Base-by-base conservation (phyloP, 2,888 invertebrate genomes). In the Drosophila barbarae region DNA sequence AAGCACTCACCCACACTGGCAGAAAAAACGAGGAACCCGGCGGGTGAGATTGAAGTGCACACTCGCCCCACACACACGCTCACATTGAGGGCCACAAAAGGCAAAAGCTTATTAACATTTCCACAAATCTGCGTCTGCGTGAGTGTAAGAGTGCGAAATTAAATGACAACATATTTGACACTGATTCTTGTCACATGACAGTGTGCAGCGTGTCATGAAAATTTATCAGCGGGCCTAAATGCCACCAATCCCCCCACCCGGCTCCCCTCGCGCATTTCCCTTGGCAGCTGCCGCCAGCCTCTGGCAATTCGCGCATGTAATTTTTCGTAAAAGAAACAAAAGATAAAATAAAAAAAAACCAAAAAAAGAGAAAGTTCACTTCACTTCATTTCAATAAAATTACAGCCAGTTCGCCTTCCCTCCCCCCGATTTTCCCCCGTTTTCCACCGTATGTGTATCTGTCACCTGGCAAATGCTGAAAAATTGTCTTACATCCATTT, bases 81-180 rank as follows among this genome's bases (percentile, higher is more conserved):
- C 44, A 26, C 58, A 30, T 15, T 13, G 9, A n/a, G 35, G 36
- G 3, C n/a, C 59, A 60, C 60, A 71, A 71, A 76, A 67, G 67
- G 69, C 59, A 68, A 73, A 80, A 74, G 81, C 78, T 77, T 81
- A 85, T 81, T 77, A 73, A 78, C 82, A 81, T 84, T 78, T 84
- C 66, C 74, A 61, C 60, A 83, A 85, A 80, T 83, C 85, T 85
- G 54, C 53, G 50, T 54, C 54, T 47, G 51, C 58, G 50, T 58
- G 64, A 59, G 58, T 68, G 66, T 71, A 75, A 58, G 72, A 74
- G 74, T 83, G 85, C 83, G 82, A 81, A 81, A 81, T 81, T 85
- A 81, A 85, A 81, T 81, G 81, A 81, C 81, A 81, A 85, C 85
- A 85, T 81, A 85, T 81, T 81, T 81, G 81, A 81, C 81, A 81